A percentile compares a stretch with the other conserved stretches of the same genome.
These are phyloP conservation scores for Pempheris klunzingeri DNA, from an alignment of 2,797 vertebrate species.

Conservation along the genomic window DNA sequence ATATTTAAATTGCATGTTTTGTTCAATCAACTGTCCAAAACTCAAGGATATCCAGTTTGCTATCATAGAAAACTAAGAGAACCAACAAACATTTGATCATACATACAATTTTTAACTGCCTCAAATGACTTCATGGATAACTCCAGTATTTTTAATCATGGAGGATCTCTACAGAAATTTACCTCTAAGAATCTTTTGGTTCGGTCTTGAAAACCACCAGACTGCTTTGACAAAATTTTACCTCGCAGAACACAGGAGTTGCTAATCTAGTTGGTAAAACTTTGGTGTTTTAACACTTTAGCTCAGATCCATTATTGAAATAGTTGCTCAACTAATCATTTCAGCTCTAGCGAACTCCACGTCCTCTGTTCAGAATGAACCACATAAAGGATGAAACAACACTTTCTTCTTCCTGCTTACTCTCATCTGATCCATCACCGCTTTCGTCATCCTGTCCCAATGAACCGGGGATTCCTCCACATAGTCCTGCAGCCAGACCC, in stretches of 20 bases:
- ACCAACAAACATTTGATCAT: no score
- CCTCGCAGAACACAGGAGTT: no score
- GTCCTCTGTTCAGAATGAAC: background rate
- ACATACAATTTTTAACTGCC: background rate
- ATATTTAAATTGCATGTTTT: background rate
- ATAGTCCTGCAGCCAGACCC: slow-evolving; percentile 66
- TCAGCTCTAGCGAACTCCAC: background rate
- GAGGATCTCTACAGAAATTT: no score
- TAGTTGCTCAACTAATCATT: background rate
- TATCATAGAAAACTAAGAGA: background rate
- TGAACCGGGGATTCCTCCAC: slow-evolving; percentile 64
- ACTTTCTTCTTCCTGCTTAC: slow-evolving; percentile 1
- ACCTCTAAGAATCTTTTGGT: no score
- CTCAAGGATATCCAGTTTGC: background rate
- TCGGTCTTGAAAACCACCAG: no score
- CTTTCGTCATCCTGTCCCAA: slow-evolving; percentile 25
- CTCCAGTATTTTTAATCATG: no score
- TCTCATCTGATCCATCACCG: slow-evolving; percentile 1
- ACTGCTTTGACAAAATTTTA: no score
- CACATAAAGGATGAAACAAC: background rate
- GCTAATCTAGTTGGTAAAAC: no score
- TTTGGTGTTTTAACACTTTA: no score
- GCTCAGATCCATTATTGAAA: no score
- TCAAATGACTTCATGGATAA: no score
- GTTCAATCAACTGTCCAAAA: background rate